phyloP scores from a whole-genome alignment of 2,888 invertebrate species.

The Pheosia gnoma region DNA sequence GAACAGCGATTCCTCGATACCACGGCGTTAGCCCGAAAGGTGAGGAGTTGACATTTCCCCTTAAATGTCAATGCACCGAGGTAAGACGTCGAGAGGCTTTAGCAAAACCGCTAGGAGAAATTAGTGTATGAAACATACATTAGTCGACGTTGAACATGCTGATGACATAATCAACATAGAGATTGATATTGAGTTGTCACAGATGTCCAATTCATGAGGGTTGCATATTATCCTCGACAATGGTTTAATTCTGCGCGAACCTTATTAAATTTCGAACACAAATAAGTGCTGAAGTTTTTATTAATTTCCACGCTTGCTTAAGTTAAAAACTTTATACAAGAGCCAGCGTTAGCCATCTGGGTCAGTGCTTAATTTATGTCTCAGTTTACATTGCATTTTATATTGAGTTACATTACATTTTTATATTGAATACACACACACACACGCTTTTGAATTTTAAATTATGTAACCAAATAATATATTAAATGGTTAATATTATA shows the following conservation, averaged over 20 bases:
- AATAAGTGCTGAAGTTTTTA: not conserved
- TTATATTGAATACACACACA: no score
- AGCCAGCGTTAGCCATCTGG: not conserved
- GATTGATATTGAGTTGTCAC: not conserved
- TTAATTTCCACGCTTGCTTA: not conserved
- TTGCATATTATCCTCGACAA: not conserved
- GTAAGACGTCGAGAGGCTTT: constrained; percentile 27
- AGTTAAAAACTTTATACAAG: not conserved
- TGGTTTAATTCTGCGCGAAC: not conserved
- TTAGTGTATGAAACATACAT: no score
- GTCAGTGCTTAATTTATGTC: no score
- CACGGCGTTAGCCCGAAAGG: constrained; percentile 42
- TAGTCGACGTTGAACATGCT: no score
- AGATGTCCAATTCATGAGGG: not conserved
- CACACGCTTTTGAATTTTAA: no score
- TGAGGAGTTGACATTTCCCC: constrained; percentile 43
- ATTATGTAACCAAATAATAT: no score
- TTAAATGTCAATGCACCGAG: constrained; percentile 40
- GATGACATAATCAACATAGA: not conserved
- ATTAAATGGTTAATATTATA: no score
- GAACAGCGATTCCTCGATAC: constrained; percentile 36
- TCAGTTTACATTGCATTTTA: no score
- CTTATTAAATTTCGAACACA: not conserved
- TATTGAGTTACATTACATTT: no score
- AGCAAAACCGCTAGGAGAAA: constrained; percentile 5